Percentiles rank a stretch among this genome's conserved stretches.
phyloP scores from a whole-genome alignment of 2,113 vertebrate genomes.

The Dryoscopus gambensis region DNA sequence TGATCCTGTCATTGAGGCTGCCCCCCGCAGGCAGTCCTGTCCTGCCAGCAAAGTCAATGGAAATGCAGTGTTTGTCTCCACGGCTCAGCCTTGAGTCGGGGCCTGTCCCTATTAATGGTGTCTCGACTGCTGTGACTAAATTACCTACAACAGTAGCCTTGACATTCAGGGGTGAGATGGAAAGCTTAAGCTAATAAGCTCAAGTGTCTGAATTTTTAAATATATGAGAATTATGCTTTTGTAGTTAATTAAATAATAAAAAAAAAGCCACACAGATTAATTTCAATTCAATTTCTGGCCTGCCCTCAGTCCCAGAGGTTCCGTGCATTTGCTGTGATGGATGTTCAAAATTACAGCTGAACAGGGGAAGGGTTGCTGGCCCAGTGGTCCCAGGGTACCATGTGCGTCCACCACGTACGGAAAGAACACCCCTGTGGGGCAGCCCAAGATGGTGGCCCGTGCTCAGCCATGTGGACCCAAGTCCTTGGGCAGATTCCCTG shows the following conservation, averaged over 20 bases:
- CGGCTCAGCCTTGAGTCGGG: rapidly evolving
- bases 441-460: background rate
- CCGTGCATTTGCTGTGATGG: background rate
- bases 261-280: background rate
- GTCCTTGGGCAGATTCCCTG: background rate
- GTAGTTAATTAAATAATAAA: background rate
- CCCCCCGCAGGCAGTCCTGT: background rate
- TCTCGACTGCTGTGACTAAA: background rate
- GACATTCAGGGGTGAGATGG: rapidly evolving
- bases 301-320: rapidly evolving
- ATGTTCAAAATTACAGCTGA: background rate
- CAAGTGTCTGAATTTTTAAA: background rate
- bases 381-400: background rate
- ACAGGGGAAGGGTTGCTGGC: background rate
- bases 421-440: background rate
- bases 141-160: background rate
- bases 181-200: background rate
- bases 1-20: background rate
- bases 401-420: rapidly evolving
- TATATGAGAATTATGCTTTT: background rate
- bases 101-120: background rate
- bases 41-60: background rate
- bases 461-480: background rate
- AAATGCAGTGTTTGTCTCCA: background rate
- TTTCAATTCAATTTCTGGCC: background rate